These are phyloP conservation scores for Knipowitschia caucasica DNA, from an alignment of 2,797 vertebrate species.

Conservation along the genomic window DNA sequence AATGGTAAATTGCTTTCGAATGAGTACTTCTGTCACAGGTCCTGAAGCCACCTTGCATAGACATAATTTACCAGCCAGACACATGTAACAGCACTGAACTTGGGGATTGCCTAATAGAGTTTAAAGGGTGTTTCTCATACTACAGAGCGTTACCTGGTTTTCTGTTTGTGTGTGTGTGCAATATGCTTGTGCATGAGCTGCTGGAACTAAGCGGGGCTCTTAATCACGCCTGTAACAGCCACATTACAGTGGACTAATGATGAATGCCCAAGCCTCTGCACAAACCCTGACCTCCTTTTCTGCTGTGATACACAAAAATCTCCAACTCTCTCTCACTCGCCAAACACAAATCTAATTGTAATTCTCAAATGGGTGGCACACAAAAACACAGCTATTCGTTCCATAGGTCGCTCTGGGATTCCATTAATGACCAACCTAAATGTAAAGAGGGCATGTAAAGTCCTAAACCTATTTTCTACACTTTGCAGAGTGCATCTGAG, in stretches of 20 bases:
- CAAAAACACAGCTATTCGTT: constrained; percentile 28
- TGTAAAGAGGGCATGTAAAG: constrained; percentile 35
- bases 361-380: constrained; percentile 11
- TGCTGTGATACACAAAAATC: constrained; percentile 75
- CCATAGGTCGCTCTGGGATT: constrained; percentile 60
- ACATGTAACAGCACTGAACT: constrained; percentile 25
- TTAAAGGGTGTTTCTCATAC: constrained; percentile 32
- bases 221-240: constrained; percentile 75
- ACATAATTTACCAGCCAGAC: constrained; percentile 38
- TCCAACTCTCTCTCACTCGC: constrained; percentile 28
- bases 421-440: constrained; percentile 60
- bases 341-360: constrained; percentile 22
- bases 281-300: constrained; percentile 81
- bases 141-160: constrained; percentile 22
- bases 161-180: constrained; percentile 30
- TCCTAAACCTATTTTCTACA: background rate
- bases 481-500: background rate
- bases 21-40: constrained; percentile 64
- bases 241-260: constrained; percentile 81
- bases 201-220: constrained; percentile 76
- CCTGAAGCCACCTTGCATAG: constrained; percentile 48
- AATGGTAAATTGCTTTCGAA: constrained; percentile 61
- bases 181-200: constrained; percentile 58
- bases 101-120: constrained; percentile 18
- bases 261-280: constrained; percentile 77